Conservation (phyloP, 2,888 invertebrate genomes). For the Gonocerus acuteangulatus region DNA sequence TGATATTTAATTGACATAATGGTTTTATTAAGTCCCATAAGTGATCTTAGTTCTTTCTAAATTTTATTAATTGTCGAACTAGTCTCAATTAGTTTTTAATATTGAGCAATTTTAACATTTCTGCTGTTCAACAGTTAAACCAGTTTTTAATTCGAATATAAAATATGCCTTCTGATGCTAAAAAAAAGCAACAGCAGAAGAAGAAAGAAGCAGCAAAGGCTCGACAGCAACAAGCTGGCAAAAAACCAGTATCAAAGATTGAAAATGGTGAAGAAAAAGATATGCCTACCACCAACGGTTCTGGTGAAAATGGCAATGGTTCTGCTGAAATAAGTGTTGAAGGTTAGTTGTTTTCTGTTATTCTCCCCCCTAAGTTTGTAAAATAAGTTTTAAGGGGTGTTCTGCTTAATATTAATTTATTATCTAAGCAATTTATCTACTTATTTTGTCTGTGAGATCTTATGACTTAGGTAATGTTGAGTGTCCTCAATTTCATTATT, state of each 20-base stretch:
- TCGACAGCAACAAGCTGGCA: conserved; percentile 47
- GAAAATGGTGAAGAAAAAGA: conserved; percentile 46
- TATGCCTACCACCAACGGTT: conserved; percentile 43
- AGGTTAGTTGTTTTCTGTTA: conserved; percentile 47
- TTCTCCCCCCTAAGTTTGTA: too few relatives aligned
- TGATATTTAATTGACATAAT: background rate
- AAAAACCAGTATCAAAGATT: conserved; percentile 41
- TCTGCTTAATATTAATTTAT: background rate
- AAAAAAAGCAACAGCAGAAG: conserved; percentile 94
- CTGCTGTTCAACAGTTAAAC: too few relatives aligned
- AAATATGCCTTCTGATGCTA: conserved; percentile 96
- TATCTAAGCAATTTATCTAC: background rate
- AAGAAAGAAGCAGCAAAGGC: conserved; percentile 90
- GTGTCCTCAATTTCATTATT: too few relatives aligned
- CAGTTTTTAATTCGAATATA: too few relatives aligned
- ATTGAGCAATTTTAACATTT: too few relatives aligned
- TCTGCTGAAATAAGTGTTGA: conserved; percentile 58
- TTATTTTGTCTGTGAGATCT: background rate
- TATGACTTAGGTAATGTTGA: too few relatives aligned
- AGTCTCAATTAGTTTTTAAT: too few relatives aligned
- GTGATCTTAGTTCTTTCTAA: background rate
- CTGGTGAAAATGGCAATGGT: conserved; percentile 48
- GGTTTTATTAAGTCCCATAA: background rate
- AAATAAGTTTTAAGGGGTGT: too few relatives aligned
- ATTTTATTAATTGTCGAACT: background rate